These are phyloP conservation scores for Pterocles burchelli DNA, from an alignment of 2,113 vertebrate genomes.

Conservation along the genomic window DNA sequence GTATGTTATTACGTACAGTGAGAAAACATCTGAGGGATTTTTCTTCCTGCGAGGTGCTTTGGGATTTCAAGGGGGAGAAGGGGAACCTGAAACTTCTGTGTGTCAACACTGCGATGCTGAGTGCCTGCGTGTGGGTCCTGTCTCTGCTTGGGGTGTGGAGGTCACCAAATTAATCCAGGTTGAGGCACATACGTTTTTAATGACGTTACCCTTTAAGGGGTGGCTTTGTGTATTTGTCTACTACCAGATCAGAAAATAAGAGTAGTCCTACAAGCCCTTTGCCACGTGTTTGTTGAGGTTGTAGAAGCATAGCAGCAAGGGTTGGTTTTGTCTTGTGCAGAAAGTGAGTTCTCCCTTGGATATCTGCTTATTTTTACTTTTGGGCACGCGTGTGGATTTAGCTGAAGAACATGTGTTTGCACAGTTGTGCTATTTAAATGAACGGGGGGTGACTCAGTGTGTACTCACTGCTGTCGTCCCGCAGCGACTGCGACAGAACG, in stretches of 20 bases:
- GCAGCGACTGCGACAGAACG: not conserved
- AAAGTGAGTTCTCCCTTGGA: not conserved
- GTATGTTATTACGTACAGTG: not conserved
- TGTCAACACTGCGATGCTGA: fast-evolving
- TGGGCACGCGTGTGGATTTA: not conserved
- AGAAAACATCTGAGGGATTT: not conserved
- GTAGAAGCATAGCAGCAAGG: not conserved
- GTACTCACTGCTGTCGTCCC: not conserved
- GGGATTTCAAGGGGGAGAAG: not conserved
- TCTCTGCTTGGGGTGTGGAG: not conserved
- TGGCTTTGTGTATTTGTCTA: not conserved
- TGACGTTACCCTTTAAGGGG: not conserved
- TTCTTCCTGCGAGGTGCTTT: not conserved
- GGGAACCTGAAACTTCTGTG: not conserved
- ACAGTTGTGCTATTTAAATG: slow-evolving; percentile 2
- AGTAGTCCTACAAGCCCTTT: not conserved
- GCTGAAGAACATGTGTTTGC: not conserved
- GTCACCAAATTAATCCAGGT: not conserved
- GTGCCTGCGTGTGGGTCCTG: fast-evolving
- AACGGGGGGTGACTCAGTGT: slow-evolving; percentile 15
- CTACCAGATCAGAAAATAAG: not conserved
- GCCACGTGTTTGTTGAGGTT: not conserved
- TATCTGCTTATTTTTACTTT: not conserved
- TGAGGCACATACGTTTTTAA: not conserved
- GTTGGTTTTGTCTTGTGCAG: not conserved